These are phyloP conservation scores for Salpingus planirostris DNA, from an alignment of 2,888 invertebrate species.

Conservation along the genomic window DNA sequence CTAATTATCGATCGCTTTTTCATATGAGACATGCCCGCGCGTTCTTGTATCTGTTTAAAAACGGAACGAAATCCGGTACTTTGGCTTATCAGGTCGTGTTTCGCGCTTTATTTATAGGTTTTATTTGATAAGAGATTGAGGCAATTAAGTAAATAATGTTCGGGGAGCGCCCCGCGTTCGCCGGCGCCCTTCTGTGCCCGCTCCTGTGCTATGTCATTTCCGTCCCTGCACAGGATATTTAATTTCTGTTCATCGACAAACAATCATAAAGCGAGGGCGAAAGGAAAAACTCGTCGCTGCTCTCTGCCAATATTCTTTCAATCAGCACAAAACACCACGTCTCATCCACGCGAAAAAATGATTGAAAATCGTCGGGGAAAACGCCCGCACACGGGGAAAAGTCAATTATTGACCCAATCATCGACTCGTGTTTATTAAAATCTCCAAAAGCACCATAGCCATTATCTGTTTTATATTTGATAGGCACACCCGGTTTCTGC, in stretches of 20 bases:
- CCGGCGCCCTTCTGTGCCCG: slow-evolving; percentile 15
- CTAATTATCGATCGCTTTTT: too few relatives aligned
- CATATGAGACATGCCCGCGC: too few relatives aligned
- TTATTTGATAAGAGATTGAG: too few relatives aligned
- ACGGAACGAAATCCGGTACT: too few relatives aligned
- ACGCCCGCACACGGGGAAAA: slow-evolving; percentile 16
- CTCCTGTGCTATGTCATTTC: slow-evolving; percentile 38
- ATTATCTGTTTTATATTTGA: not conserved
- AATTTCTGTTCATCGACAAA: slow-evolving; percentile 39
- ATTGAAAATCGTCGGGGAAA: slow-evolving; percentile 32
- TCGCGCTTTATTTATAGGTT: too few relatives aligned
- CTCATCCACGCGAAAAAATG: slow-evolving; percentile 34
- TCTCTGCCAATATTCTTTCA: slow-evolving; percentile 38
- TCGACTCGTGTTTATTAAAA: slow-evolving; percentile 10
- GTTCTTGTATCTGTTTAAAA: too few relatives aligned
- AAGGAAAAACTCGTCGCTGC: slow-evolving; percentile 23
- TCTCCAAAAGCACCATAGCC: not conserved
- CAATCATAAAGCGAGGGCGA: slow-evolving; percentile 30
- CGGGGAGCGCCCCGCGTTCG: too few relatives aligned
- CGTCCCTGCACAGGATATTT: slow-evolving; percentile 39
- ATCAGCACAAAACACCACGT: slow-evolving; percentile 36
- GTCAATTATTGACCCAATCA: slow-evolving; percentile 22
- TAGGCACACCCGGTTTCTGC: too few relatives aligned
- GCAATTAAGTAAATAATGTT: too few relatives aligned
- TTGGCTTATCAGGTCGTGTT: too few relatives aligned